Conservation (phyloP, 2,888 invertebrate species). For the Plebejus anna region DNA sequence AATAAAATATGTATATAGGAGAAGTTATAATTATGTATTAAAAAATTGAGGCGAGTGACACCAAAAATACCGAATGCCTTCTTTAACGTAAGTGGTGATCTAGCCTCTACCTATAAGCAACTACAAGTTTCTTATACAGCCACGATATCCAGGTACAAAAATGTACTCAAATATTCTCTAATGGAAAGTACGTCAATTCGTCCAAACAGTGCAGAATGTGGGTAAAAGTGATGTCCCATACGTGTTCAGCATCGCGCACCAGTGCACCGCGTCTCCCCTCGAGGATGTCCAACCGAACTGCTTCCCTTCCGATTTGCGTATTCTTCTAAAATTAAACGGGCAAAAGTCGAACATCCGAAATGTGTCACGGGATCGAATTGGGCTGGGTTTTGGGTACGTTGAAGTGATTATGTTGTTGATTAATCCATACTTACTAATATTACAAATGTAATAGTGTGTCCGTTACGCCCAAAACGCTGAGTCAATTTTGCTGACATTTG, state of each 20-base stretch:
- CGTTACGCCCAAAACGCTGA: too few relatives aligned
- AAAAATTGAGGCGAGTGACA: too few relatives aligned
- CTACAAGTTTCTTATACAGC: background rate
- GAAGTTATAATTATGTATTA: too few relatives aligned
- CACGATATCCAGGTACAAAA: background rate
- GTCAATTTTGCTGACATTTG: too few relatives aligned
- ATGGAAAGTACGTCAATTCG: slow-evolving; percentile 19
- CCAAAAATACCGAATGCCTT: too few relatives aligned
- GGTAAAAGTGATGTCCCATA: slow-evolving; percentile 25
- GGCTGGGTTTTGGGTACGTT: background rate
- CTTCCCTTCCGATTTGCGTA: slow-evolving; percentile 39
- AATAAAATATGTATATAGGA: too few relatives aligned
- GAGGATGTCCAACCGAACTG: slow-evolving; percentile 39
- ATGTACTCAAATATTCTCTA: slow-evolving; percentile 5
- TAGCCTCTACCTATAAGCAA: too few relatives aligned
- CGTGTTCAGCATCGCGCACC: slow-evolving; percentile 34
- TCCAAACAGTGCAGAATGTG: slow-evolving; percentile 26
- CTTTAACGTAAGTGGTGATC: too few relatives aligned
- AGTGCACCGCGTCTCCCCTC: slow-evolving; percentile 35
- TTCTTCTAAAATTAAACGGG: slow-evolving; percentile 27
- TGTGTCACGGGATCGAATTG: slow-evolving; percentile 11
- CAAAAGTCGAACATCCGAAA: slow-evolving; percentile 26
- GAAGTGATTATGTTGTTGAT: background rate
- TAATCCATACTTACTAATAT: too few relatives aligned
- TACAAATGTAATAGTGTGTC: too few relatives aligned